These are phyloP conservation scores for Drosophila lini DNA, from an alignment of 1,140 invertebrate genomes.

Conservation along the genomic window DNA sequence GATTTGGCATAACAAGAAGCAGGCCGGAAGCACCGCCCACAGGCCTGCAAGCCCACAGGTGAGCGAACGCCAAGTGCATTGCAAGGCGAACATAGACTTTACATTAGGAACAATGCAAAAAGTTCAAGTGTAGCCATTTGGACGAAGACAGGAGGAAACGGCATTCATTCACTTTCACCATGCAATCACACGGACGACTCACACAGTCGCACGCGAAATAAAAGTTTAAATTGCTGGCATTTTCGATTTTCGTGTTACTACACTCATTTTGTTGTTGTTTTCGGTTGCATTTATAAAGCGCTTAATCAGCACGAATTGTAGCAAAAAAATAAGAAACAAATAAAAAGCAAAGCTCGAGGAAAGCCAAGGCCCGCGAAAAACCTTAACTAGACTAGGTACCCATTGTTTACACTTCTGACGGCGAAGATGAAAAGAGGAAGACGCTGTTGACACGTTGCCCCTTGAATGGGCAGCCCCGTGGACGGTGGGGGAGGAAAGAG, in stretches of 20 bases:
- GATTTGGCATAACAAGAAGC: conserved; percentile 32
- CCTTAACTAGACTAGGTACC: conserved; percentile 44
- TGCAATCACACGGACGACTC: conserved; percentile 42
- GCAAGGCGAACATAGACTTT: conserved; percentile 3
- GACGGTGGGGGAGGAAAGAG: conserved; percentile 15
- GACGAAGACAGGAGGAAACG: conserved; percentile 43
- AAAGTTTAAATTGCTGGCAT: conserved; percentile 68
- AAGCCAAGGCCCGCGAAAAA: conserved; percentile 36
- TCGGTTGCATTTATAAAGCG: conserved; percentile 59
- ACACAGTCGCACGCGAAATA: conserved; percentile 37
- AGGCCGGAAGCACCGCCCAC: conserved; percentile 23
- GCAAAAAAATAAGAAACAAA: conserved; percentile 1
- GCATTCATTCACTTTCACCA: conserved; percentile 71
- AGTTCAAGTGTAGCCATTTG: conserved; percentile 24
- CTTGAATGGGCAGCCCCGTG: conserved; percentile 59
- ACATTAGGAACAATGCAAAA: conserved; percentile 22
- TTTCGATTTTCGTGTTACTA: conserved; percentile 63
- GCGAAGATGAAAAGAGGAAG: conserved; percentile 42
- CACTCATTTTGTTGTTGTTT: conserved; percentile 24
- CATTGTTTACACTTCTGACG: conserved; percentile 74
- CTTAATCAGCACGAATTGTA: conserved; percentile 53
- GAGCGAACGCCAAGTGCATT: conserved; percentile 21
- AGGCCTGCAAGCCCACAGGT: conserved; percentile 16
- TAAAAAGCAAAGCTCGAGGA: conserved; percentile 13
- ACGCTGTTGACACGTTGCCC: conserved; percentile 74